A percentile compares a stretch with the other conserved stretches of the same genome.
phyloP scores from a whole-genome alignment of 1,140 invertebrate species.

The Papilio machaon region DNA sequence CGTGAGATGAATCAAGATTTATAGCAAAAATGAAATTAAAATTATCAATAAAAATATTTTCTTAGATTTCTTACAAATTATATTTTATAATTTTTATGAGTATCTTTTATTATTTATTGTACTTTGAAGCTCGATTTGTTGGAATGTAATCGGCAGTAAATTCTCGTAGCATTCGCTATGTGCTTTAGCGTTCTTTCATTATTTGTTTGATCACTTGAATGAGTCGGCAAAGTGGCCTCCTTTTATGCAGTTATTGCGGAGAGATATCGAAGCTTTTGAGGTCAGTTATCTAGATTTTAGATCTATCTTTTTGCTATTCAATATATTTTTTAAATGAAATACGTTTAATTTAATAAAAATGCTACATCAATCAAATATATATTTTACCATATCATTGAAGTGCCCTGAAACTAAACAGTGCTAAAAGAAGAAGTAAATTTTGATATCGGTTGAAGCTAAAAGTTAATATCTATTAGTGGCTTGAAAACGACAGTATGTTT shows the following conservation, averaged over 20 bases:
- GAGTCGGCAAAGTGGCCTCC: conserved; percentile 3
- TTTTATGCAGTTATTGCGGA: conserved; percentile 12
- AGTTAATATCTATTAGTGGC: too few relatives aligned
- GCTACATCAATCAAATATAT: too few relatives aligned
- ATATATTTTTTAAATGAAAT: neutral
- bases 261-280: conserved; percentile 17
- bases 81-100: neutral
- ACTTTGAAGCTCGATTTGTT: neutral
- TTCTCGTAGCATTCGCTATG: neutral
- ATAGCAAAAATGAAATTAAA: neutral
- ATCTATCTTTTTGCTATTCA: neutral
- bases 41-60: neutral
- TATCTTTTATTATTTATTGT: neutral
- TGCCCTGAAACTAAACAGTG: too few relatives aligned
- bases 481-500: too few relatives aligned
- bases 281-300: neutral
- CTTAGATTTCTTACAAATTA: neutral
- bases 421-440: too few relatives aligned
- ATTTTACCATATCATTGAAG: too few relatives aligned
- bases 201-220: conserved; percentile 26
- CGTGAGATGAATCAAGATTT: neutral
- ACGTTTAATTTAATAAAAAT: too few relatives aligned
- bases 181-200: conserved; percentile 15
- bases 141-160: neutral
- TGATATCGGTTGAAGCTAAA: too few relatives aligned